Percentiles rank a stretch among this genome's conserved stretches.
These are phyloP conservation scores for Habrosyne pyritoides DNA, from an alignment of 2,888 invertebrate genomes.

Conservation along the genomic window DNA sequence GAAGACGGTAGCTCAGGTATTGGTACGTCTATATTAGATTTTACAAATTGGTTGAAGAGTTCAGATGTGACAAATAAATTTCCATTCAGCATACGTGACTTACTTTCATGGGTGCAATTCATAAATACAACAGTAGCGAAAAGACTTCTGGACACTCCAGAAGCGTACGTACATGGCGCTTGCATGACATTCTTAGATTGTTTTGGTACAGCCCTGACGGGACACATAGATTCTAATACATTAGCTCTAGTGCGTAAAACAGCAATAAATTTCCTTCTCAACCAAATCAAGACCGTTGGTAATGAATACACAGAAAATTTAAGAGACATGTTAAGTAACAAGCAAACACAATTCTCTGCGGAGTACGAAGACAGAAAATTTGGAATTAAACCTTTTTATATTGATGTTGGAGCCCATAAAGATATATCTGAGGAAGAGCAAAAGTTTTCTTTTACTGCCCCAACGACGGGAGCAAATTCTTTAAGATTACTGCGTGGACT, in stretches of 20 bases:
- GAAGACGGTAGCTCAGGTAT: constrained; percentile 83
- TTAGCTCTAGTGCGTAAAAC: constrained; percentile 70
- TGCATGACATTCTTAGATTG: constrained; percentile 96
- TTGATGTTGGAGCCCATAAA: constrained; percentile 77
- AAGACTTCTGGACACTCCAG: constrained; percentile 73
- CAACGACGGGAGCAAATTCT: constrained; percentile 91
- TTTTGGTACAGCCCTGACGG: constrained; percentile 92
- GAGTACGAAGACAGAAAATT: constrained; percentile 76
- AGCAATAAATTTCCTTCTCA: constrained; percentile 83
- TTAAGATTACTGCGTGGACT: constrained; percentile 93
- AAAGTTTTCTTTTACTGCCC: constrained; percentile 89
- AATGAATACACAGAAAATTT: constrained; percentile 59
- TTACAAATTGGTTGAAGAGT: constrained; percentile 89
- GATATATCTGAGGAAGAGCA: constrained; percentile 44
- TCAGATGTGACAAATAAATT: constrained; percentile 90
- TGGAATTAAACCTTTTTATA: constrained; percentile 91
- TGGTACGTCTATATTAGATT: constrained; percentile 89
- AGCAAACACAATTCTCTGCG: constrained; percentile 57
- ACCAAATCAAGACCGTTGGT: constrained; percentile 76
- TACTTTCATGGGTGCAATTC: constrained; percentile 96
- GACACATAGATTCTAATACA: constrained; percentile 85
- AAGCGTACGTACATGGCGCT: constrained; percentile 95
- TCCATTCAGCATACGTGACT: constrained; percentile 94
- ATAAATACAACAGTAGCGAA: constrained; percentile 86
- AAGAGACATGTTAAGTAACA: constrained; percentile 58